A percentile compares a stretch with the other conserved stretches of the same genome.
Evolutionary conservation across 1,140 invertebrate genomes (phyloP).

Genomic region (Belonocnema kinseyi): DNA sequence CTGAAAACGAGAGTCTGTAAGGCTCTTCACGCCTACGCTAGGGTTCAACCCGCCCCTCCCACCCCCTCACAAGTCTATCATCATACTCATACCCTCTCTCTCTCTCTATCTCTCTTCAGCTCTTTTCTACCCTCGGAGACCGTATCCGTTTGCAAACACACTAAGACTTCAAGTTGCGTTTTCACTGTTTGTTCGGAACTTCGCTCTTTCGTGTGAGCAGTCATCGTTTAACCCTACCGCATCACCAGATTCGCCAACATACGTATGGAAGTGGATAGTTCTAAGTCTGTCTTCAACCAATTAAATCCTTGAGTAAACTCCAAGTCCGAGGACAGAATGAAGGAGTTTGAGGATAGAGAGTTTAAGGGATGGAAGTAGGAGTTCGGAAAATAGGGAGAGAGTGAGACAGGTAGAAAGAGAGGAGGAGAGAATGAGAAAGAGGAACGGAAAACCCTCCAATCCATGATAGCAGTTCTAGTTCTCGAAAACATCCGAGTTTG

Average conservation of each 20-base stretch:
- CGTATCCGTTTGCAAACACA: neutral
- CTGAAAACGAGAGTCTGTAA: neutral
- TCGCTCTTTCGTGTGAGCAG: neutral
- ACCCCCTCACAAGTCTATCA: too few species aligned
- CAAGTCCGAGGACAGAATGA: neutral
- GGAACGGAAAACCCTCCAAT: neutral
- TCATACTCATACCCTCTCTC: neutral
- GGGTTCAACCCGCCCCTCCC: neutral
- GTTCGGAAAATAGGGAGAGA: neutral
- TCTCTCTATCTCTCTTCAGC: neutral
- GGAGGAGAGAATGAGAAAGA: neutral
- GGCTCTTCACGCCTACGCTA: neutral
- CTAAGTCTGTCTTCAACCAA: neutral
- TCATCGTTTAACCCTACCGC: too few species aligned
- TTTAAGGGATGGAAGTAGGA: neutral
- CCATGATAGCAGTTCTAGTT: neutral
- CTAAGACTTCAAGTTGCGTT: neutral
- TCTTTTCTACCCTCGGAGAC: neutral
- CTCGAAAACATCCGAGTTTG: neutral
- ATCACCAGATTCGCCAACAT: too few species aligned
- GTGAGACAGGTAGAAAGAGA: neutral
- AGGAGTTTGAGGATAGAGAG: neutral
- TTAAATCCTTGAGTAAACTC: neutral
- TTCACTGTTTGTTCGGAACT: neutral
- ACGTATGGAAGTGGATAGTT: neutral